Base-by-base conservation (phyloP, 2,888 invertebrate genomes). In the Oscheius myriophilus region DNA sequence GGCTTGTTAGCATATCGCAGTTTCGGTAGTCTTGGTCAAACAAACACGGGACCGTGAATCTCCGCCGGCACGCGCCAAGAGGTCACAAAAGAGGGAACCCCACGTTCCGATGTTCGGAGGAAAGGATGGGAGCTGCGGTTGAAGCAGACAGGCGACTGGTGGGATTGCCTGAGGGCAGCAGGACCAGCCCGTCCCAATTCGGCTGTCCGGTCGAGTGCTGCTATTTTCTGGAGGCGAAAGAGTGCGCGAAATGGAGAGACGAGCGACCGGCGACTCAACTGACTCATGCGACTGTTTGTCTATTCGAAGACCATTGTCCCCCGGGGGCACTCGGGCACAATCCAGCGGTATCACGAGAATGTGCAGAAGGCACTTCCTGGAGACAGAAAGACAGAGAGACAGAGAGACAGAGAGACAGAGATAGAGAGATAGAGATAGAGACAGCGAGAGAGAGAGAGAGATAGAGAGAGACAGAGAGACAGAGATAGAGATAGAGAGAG, bases 271-370 rank as follows among this genome's bases (percentile, higher is more conserved):
- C 61, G 46, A 49, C 49, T 59, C 61, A 46, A 49, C 61, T 61
- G 61, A 61, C 61, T 61, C 61, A 61, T 61, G 49, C 42, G 61
- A 61, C 61, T 61, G 61, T 61, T 61, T 61, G 61, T 46, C 46
- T 21, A 61, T 61, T 61, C 61, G 61, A 61, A 61, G 18, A 49
- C 61, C 61, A 61, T 61, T 61, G 61, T 61, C 46, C 61, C 46
- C 49, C 39, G 46, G 39, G 61, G 46, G 46, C 39, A 33, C 33
- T 33, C 33, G 33, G 33, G 9, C 33, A 33, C 33, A 33, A 33
- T 33, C 33, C 33, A 33, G 4, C 9, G 33, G 33, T 33, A 33
- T 33, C 33, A 33, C 33, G 33, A 33, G 33, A 33, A 33, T 33
- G 33, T 9, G 33, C 33, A 3, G 3, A 33, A 9, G 33, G 33